These are phyloP conservation scores for Tupaia tana DNA, from an alignment of 2,113 vertebrate genomes.

Conservation along the genomic window DNA sequence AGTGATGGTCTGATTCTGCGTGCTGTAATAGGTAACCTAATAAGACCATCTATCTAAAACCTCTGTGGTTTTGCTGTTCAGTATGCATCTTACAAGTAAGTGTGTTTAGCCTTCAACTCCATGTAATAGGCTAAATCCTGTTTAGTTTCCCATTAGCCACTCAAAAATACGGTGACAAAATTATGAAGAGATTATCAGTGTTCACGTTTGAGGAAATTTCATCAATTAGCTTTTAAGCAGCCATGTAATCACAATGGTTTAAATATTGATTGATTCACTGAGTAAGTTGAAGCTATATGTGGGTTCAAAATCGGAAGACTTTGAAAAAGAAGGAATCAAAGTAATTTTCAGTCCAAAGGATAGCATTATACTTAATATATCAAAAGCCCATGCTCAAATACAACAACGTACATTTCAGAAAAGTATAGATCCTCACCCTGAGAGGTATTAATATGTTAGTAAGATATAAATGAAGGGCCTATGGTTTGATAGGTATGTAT, in stretches of 20 bases:
- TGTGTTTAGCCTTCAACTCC: background rate
- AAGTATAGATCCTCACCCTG: background rate
- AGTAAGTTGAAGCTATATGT: background rate
- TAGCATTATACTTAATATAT: background rate
- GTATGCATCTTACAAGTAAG: background rate
- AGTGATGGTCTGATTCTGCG: background rate
- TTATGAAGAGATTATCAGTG: background rate
- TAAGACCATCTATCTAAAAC: conserved; percentile 28
- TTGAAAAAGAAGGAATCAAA: background rate
- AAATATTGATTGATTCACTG: conserved; percentile 20
- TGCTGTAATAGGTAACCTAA: background rate
- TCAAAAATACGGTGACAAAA: conserved; percentile 2
- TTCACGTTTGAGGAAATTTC: background rate
- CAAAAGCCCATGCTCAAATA: background rate
- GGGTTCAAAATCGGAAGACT: background rate
- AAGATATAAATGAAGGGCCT: conserved; percentile 63
- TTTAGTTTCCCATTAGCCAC: background rate
- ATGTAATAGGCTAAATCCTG: background rate
- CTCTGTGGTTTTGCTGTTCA: background rate
- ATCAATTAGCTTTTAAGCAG: background rate
- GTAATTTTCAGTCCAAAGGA: background rate
- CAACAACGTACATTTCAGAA: background rate
- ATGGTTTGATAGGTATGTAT: conserved; percentile 41
- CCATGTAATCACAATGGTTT: background rate
- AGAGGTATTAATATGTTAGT: conserved; percentile 18